Base-by-base conservation (phyloP, 2,797 vertebrate genomes). In the Spinibarbus caldwelli region DNA sequence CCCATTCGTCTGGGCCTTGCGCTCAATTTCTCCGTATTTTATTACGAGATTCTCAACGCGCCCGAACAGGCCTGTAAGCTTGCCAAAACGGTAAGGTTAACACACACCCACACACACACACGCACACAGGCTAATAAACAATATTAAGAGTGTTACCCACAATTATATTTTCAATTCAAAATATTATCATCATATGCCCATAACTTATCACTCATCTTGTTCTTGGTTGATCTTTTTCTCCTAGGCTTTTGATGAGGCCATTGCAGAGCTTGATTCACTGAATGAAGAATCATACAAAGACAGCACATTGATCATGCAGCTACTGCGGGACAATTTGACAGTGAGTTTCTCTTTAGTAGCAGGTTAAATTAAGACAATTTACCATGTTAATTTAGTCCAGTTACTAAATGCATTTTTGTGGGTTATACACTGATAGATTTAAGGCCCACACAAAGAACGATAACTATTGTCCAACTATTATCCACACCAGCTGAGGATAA, bases 261-360 rank as follows among this genome's bases (percentile, higher is more conserved):
- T 98, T 86, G 91, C 95, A 90, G 95, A 95, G 92, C 96, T 99
- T 90, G 98, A 99, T 92, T 94, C 93, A 81, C 95, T 98, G 94
- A 97, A 96, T 86, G 95, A 94, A 91, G 98, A 99, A 84, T 97
- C 97, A 70, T 97, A 98, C 95, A 99, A 99, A 97, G 98, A 99
- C 96, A 99, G 97, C 95, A 98, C 96, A 77, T 95, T 99, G 97
- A 99, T 99, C 96, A 98, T 99, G 97, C 97, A 99, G 92, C 96
- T 99, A 94, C 97, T 99, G 93, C 96, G 97, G 93, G 97, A 99
- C 96, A 99, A 99, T 94, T 96, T 99, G 95, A 99, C 97, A 92
- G 98, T 99, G 90, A 97, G 98, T 96, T 62, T 21, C 57, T 26
- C 6, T 79, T 59, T 78, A 12, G 2, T 23, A 29, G 49, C 71